A percentile compares a stretch with the other conserved stretches of the same genome.
phyloP scores from a whole-genome alignment of 2,888 invertebrate species.

The Norana najaformis region DNA sequence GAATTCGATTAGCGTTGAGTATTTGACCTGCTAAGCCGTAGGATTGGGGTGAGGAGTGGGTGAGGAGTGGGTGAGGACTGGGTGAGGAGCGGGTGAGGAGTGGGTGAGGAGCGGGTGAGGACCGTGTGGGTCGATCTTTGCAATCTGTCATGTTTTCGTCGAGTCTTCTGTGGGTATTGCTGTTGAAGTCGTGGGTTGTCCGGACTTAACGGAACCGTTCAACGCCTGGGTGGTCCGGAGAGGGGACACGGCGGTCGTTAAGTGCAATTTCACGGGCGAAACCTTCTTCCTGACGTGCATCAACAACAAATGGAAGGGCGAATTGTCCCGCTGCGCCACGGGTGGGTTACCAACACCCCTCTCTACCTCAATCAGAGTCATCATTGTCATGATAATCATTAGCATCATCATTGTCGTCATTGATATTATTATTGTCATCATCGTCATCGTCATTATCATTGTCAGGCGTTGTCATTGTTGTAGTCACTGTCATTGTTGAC shows the following conservation, averaged over 20 bases:
- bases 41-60: not conserved
- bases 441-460: not conserved
- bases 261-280: slow-evolving; percentile 38
- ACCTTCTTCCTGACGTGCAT: slow-evolving; percentile 39
- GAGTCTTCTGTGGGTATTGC: not conserved
- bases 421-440: not conserved
- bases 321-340: slow-evolving; percentile 37
- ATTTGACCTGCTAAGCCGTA: not conserved
- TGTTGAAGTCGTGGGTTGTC: slow-evolving; percentile 38
- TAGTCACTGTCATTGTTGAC: not conserved
- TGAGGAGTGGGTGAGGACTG: not conserved
- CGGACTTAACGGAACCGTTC: slow-evolving; percentile 33
- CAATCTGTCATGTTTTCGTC: too few relatives aligned
- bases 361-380: not conserved
- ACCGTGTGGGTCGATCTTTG: not conserved
- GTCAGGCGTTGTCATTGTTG: not conserved
- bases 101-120: too few relatives aligned
- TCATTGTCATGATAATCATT: not conserved
- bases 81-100: too few relatives aligned
- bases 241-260: slow-evolving; percentile 37
- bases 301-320: slow-evolving; percentile 38
- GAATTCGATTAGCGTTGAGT: not conserved
- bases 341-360: slow-evolving; percentile 27
- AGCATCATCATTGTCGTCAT: not conserved
- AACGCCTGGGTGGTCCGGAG: slow-evolving; percentile 33